These are phyloP conservation scores for Umimayanthus kanabou DNA, from an alignment of 92 coral and sea anemone species.

Conservation along the genomic window DNA sequence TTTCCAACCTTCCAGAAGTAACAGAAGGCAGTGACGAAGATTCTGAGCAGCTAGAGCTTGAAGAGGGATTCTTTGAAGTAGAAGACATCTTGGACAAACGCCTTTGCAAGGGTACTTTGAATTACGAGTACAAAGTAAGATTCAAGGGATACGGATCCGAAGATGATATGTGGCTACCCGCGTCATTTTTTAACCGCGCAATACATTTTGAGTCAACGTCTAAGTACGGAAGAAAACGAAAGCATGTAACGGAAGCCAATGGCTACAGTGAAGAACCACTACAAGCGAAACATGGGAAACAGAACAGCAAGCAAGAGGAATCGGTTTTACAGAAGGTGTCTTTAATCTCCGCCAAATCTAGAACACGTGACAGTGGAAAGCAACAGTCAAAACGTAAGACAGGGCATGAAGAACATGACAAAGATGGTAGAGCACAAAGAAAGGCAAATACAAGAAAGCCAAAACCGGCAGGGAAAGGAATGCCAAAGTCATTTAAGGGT, in stretches of 20 bases:
- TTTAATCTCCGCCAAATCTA: background rate
- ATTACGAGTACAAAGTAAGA: slow-evolving; percentile 43
- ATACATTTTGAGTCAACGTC: slow-evolving; percentile 39
- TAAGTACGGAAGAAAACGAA: slow-evolving; percentile 50
- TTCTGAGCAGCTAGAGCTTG: slow-evolving; percentile 20
- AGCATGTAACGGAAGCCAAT: slow-evolving; percentile 31
- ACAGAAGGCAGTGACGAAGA: slow-evolving; percentile 5
- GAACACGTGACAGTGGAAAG: background rate
- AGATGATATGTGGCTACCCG: slow-evolving; percentile 57
- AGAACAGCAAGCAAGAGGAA: slow-evolving; percentile 20
- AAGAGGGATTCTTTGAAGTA: slow-evolving; percentile 50
- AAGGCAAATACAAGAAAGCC: slow-evolving; percentile 1
- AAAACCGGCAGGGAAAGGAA: slow-evolving; percentile 12
- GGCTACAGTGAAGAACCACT: background rate
- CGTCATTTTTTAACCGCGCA: slow-evolving; percentile 40
- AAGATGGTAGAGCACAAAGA: background rate
- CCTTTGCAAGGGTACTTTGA: slow-evolving; percentile 50
- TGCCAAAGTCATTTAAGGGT: slow-evolving; percentile 1
- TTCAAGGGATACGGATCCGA: slow-evolving; percentile 49
- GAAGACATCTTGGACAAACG: slow-evolving; percentile 47
- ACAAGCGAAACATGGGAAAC: background rate
- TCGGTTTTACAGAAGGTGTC: background rate
- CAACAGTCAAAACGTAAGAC: slow-evolving; percentile 8
- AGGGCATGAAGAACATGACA: background rate
- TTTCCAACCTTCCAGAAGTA: slow-evolving; percentile 10